Evolutionary conservation across 2,797 vertebrate genomes (phyloP).

Genomic region (Pseudochirops corinnae): DNA sequence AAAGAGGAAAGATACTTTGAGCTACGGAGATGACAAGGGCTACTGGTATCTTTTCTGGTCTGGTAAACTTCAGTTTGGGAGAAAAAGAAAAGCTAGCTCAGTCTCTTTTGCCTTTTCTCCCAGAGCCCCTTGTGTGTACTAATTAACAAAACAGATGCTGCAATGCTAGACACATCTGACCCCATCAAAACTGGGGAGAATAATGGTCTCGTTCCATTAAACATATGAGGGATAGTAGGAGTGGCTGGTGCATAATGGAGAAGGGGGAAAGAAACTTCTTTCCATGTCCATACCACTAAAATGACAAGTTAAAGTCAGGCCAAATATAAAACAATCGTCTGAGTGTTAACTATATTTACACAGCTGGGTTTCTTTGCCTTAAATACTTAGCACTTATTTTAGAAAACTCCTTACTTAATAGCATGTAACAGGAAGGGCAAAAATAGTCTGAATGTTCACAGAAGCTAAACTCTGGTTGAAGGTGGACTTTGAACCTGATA

Average conservation of each 20-base stretch:
- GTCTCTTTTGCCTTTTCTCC: constrained; percentile 26
- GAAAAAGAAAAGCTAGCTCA: neutral
- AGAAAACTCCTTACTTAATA: constrained; percentile 66
- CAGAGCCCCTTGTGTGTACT: constrained; percentile 55
- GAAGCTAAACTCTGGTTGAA: constrained; percentile 23
- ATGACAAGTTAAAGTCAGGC: constrained; percentile 72
- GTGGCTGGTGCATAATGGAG: neutral
- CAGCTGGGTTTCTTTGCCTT: constrained; percentile 72
- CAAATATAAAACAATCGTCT: constrained; percentile 70
- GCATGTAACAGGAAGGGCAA: neutral
- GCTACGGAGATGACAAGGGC: neutral
- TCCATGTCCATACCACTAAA: constrained; percentile 66
- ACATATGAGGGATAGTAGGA: constrained; percentile 32
- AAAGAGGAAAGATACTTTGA: neutral
- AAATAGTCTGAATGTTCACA: constrained; percentile 30
- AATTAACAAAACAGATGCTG: constrained; percentile 38
- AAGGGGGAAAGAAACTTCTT: neutral
- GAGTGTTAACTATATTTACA: constrained; percentile 67
- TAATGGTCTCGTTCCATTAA: constrained; percentile 67
- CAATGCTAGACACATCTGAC: constrained; percentile 58
- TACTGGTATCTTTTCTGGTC: constrained; percentile 32
- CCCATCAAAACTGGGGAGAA: constrained; percentile 14
- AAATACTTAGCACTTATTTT: constrained; percentile 74
- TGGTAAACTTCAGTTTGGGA: constrained; percentile 63
- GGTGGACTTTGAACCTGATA: constrained; percentile 49